phyloP scores from a whole-genome alignment of 2,888 invertebrate species.

The Papilio elwesi region DNA sequence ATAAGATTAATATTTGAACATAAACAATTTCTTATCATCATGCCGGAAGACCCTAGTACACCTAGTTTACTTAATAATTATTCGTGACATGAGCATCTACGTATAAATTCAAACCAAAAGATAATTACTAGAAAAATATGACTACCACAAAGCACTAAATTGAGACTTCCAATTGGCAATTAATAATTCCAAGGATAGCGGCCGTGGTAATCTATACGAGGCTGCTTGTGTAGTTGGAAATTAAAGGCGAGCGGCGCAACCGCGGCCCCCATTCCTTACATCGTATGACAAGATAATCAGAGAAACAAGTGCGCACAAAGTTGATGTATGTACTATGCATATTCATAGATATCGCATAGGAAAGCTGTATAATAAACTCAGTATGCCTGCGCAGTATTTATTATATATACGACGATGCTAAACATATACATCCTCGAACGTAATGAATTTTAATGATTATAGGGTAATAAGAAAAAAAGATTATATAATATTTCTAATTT shows the following conservation, averaged over 20 bases:
- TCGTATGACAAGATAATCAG: constrained; percentile 18
- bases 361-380: not conserved
- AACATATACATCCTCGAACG: too few relatives aligned
- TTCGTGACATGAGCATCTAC: too few relatives aligned
- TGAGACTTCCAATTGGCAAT: constrained; percentile 14
- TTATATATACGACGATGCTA: too few relatives aligned
- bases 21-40: too few relatives aligned
- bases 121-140: not conserved
- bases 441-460: too few relatives aligned
- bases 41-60: too few relatives aligned
- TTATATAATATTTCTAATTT: too few relatives aligned
- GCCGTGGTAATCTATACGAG: not conserved
- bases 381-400: not conserved
- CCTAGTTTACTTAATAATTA: too few relatives aligned
- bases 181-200: constrained; percentile 5
- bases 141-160: not conserved
- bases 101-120: not conserved
- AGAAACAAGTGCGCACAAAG: constrained; percentile 17
- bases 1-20: too few relatives aligned
- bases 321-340: constrained; percentile 15
- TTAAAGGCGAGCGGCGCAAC: constrained; percentile 19
- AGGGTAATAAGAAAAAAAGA: too few relatives aligned
- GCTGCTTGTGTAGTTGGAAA: constrained; percentile 5
- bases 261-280: constrained; percentile 18
- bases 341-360: not conserved